Percentiles rank a stretch among this genome's conserved stretches.
Evolutionary conservation across 2,113 vertebrate species (phyloP).

Genomic region (Anser cygnoides): DNA sequence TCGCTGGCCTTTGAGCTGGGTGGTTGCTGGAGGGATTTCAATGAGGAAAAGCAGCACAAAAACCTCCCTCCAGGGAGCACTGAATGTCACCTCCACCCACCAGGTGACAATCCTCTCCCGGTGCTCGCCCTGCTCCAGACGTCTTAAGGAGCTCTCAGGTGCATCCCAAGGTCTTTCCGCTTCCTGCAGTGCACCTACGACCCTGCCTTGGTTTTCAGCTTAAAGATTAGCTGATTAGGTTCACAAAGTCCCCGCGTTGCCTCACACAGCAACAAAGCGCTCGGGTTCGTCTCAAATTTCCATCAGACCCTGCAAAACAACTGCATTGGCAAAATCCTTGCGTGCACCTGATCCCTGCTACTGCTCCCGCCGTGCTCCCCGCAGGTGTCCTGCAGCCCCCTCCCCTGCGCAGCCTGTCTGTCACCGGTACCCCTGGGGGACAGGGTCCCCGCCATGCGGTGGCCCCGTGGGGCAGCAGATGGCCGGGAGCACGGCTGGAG

Average conservation of each 20-base stretch:
- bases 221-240: background rate
- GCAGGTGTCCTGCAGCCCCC: background rate
- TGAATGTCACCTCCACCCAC: background rate
- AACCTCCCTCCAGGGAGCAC: background rate
- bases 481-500: slow-evolving; percentile 19
- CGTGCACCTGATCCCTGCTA: background rate
- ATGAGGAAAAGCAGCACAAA: background rate
- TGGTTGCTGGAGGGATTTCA: background rate
- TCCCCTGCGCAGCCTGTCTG: background rate
- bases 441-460: background rate
- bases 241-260: background rate
- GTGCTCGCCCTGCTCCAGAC: background rate
- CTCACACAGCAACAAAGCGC: background rate
- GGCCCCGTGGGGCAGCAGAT: slow-evolving; percentile 32
- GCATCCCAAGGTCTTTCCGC: background rate
- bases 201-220: background rate
- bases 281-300: background rate
- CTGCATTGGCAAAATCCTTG: background rate
- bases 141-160: background rate
- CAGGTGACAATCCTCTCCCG: background rate
- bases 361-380: background rate
- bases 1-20: background rate
- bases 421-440: background rate
- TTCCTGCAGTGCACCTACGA: fast-evolving
- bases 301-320: background rate